Conservation (phyloP, 92 coral and sea anemone species). For the Virgularia gustaviana region DNA sequence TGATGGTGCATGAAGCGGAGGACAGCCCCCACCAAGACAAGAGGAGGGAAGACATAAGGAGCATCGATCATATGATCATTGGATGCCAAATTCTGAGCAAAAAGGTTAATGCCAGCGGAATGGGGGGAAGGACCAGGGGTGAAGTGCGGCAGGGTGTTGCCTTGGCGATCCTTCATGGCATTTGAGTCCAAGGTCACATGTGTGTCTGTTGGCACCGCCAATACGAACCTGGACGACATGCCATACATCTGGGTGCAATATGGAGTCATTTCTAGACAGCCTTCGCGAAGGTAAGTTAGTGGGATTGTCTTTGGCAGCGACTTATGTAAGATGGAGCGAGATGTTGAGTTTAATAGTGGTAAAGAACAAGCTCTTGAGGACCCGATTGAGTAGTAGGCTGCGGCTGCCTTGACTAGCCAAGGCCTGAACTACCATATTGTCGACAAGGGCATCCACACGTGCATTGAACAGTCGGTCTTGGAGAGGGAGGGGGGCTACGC, state of each 20-base stretch:
- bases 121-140: neutral
- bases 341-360: too few relatives aligned
- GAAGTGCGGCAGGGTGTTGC: too few relatives aligned
- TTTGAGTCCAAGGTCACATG: too few relatives aligned
- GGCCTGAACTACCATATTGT: too few relatives aligned
- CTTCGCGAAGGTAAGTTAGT: conserved; percentile 14
- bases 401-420: too few relatives aligned
- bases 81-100: neutral
- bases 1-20: too few relatives aligned
- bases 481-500: neutral
- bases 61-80: neutral
- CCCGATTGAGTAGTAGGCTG: too few relatives aligned
- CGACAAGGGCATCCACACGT: neutral
- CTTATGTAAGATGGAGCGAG: too few relatives aligned
- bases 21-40: neutral
- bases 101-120: neutral
- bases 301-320: neutral
- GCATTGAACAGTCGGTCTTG: neutral
- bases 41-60: neutral
- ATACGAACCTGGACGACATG: too few relatives aligned
- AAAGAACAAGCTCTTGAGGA: neutral
- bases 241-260: too few relatives aligned
- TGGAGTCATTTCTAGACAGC: conserved; percentile 4
- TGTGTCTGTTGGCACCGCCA: too few relatives aligned
- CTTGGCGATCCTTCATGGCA: too few relatives aligned